Base-by-base conservation (phyloP, 2,113 vertebrate genomes). In the Saimiri boliviensis region DNA sequence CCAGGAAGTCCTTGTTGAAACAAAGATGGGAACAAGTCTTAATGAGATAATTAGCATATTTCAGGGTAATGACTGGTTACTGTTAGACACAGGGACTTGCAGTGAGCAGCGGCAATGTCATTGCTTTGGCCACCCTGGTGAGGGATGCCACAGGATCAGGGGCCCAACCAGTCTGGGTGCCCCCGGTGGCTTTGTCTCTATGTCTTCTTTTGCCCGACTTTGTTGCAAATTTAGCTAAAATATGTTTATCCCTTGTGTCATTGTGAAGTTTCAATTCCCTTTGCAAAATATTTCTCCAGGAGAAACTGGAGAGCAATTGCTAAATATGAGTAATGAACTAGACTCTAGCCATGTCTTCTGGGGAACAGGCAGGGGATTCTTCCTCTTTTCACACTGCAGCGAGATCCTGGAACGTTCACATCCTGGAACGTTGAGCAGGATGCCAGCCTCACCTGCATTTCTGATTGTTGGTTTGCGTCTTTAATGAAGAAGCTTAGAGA, bases 221-320 rank as follows among this genome's bases (percentile, higher is more conserved):
- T 9, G 23, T 81, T 74, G 49, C 79, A 93, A 63, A 80, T 71
- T 60, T 35, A 76, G 77, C 83, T 93, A 40, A 85, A 79, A n/a
- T 73, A 32, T 25, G 30, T 92, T 20, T 77, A 37, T 54, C 27
- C 30, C 82, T 49, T 37, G 74, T 35, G 74, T 42, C 60, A 84
- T n/a, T n/a, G 13, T 45, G 45, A 94, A 91, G 58, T 76, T 96
- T 83, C 35, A 35, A 1, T 84, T 88, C 37, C 49, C 70, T 92
- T 86, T 89, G 68, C 74, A 89, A 94, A 81, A 86, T 23, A 83
- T 58, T 63, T 47, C 37, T 54, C 94, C 76, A 52, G 60, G 58
- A 79, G 71, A 83, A 63, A 70, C 1, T 52, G 83, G 27, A 49
- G 32, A 60, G 11, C 13, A 8, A 80, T 49, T 71, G 17, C 56